phyloP scores from a whole-genome alignment of 2,888 invertebrate species.

The Caenorhabditis panamensis region DNA sequence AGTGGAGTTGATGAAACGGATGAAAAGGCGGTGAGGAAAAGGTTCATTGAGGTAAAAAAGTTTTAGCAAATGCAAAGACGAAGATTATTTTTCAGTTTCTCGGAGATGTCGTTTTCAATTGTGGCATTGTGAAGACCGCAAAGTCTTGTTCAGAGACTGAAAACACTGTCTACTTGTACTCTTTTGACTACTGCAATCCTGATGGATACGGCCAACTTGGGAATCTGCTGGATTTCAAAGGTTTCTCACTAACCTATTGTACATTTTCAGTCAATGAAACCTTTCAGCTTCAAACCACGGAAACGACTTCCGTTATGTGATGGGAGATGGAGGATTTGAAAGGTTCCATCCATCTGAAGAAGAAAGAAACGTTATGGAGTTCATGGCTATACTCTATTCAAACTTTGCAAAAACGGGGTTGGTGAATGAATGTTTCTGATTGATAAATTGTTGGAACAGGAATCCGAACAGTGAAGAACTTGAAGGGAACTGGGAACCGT shows the following conservation, averaged over 20 bases:
- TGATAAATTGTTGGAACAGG: too few relatives aligned
- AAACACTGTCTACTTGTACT: conserved; percentile 66
- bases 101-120: conserved; percentile 56
- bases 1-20: conserved; percentile 43
- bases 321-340: conserved; percentile 67
- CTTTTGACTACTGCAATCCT: conserved; percentile 65
- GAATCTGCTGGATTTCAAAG: conserved; percentile 34
- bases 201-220: conserved; percentile 31
- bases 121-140: conserved; percentile 49
- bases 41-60: conserved; percentile 45
- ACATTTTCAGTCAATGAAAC: conserved; percentile 22
- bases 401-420: conserved; percentile 71
- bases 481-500: too few relatives aligned
- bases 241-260: neutral
- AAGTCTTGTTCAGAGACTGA: conserved; percentile 51
- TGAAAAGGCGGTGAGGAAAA: conserved; percentile 33
- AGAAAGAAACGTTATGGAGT: conserved; percentile 67
- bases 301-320: conserved; percentile 68
- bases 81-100: neutral
- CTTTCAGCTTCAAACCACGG: conserved; percentile 66
- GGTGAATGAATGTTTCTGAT: too few relatives aligned
- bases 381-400: conserved; percentile 65
- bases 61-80: neutral
- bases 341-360: conserved; percentile 64
- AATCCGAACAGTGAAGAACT: too few relatives aligned